Base-by-base conservation (phyloP, 2,113 vertebrate genomes). In the Grammomys dolichurus region DNA sequence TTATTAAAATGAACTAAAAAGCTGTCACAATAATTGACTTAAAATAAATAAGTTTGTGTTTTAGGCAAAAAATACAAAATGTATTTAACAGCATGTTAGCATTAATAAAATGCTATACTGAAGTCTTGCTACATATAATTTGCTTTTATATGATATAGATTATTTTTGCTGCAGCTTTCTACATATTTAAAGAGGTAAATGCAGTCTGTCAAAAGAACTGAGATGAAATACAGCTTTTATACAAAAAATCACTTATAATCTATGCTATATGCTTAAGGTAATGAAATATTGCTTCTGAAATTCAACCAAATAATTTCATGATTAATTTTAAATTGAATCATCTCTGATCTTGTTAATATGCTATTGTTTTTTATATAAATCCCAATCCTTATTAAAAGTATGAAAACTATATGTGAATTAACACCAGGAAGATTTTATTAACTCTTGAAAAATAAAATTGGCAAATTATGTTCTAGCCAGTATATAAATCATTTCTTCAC, bases 1-100 rank as follows among this genome's bases (percentile, higher is more conserved):
- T 97, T 31, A 60, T 93, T 6, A 96, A 95, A 96, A 86, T 85
- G 54, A 46, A 36, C 33, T 26, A 94, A 7, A 95, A 97, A 65
- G 96, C 48, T 22, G 70, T 91, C 81, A 48, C 40, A 94, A 46
- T 94, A 96, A 93, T 2, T 87, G 80, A 92, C 91, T 80, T 75
- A 69, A 87, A 40, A 80, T 0, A 4, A 88, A 0, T 31, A 87
- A 78, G 9, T 11, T 93, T 94, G 12, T 86, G 87, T 96, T 80
- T 90, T 94, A 65, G 2, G 40, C 81, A 96, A 97, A 97, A 17
- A 69, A 8, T 93, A n/a, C 48, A 85, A 97, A 94, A 90, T 1
- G 0, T 78, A 43, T 48, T 33, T 43, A 86, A 89, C 2, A 89
- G 4, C 0, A 17, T 92, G 95, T 95, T 89, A 87, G 28, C 28